Evolutionary conservation across 2,888 invertebrate species (phyloP).

Genomic region (Drosophila pegasa): DNA sequence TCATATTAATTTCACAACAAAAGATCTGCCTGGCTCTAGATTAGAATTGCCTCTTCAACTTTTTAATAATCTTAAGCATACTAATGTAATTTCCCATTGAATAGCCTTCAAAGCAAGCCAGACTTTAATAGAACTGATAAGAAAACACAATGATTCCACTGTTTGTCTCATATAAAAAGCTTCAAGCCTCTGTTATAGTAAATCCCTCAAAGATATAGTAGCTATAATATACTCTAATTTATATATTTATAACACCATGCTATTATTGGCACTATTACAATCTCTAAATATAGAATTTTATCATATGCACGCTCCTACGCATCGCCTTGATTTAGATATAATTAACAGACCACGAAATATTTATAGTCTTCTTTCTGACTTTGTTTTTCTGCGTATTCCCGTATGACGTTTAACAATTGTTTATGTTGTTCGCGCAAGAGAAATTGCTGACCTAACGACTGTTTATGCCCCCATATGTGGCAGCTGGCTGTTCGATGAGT

Average conservation of each 20-base stretch:
- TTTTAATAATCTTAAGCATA: not conserved
- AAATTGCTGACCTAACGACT: constrained; percentile 19
- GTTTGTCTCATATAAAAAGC: not conserved
- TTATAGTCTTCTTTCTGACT: constrained; percentile 21
- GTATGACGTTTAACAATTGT: constrained; percentile 17
- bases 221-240: too few relatives aligned
- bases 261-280: not conserved
- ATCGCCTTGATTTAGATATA: not conserved
- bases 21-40: not conserved
- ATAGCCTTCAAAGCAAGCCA: not conserved
- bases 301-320: not conserved
- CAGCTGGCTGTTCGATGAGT: constrained; percentile 27
- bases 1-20: not conserved
- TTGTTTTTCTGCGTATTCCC: not conserved
- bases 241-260: not conserved
- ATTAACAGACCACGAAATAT: not conserved
- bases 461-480: constrained; percentile 21
- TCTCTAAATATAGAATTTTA: not conserved
- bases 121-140: not conserved
- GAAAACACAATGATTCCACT: not conserved
- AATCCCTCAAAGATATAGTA: not conserved
- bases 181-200: not conserved
- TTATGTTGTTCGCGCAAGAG: constrained; percentile 12
- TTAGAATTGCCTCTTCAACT: not conserved
- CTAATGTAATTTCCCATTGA: not conserved